These are phyloP conservation scores for Cassiopea xamachana DNA, from an alignment of 30 jellyfish, hydroid and myxozoan genomes.

Conservation along the genomic window DNA sequence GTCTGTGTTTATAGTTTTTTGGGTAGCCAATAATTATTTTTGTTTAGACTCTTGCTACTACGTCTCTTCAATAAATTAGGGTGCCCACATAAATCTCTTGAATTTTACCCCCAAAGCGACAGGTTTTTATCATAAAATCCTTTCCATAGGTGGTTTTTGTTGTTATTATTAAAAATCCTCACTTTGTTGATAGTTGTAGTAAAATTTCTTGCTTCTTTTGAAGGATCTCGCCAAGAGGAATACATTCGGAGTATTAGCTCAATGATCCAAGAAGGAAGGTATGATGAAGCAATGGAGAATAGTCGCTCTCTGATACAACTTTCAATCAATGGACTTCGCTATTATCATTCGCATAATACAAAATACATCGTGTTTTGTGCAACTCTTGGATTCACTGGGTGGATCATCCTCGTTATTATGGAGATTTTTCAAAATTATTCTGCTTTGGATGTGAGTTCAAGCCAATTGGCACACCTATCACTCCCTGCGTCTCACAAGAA, in stretches of 20 bases:
- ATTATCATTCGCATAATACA: conserved; percentile 83
- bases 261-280: conserved; percentile 7
- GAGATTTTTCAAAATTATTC: conserved; percentile 51
- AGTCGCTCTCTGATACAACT: conserved; percentile 36
- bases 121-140: too few species aligned
- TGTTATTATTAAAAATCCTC: too few species aligned
- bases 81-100: too few species aligned
- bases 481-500: not conserved
- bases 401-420: conserved; percentile 73
- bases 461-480: not conserved
- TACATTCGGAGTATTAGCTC: conserved; percentile 39
- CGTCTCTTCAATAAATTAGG: too few species aligned
- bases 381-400: conserved; percentile 74
- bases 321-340: conserved; percentile 75
- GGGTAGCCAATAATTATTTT: too few species aligned
- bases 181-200: too few species aligned
- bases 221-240: conserved; percentile 49
- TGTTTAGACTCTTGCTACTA: too few species aligned
- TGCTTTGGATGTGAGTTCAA: conserved; percentile 1
- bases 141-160: too few species aligned
- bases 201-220: not conserved
- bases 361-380: conserved; percentile 56
- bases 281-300: conserved; percentile 51
- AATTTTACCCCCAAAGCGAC: too few species aligned
- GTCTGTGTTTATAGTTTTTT: too few species aligned